These are phyloP conservation scores for Phrynosoma platyrhinos DNA, from an alignment of 2,113 vertebrate genomes.

Conservation along the genomic window DNA sequence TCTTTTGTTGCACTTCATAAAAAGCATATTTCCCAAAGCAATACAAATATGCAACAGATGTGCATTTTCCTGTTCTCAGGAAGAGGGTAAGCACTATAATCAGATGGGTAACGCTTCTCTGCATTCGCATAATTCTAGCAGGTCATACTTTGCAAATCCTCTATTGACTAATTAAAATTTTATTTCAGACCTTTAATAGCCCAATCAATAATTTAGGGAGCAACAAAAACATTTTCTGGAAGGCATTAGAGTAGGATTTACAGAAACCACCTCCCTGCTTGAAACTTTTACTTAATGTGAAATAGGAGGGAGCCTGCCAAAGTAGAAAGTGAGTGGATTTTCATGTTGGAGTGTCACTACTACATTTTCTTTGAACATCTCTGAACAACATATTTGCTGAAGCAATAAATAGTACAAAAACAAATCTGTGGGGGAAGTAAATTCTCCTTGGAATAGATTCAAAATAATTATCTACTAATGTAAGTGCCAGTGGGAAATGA, in stretches of 20 bases:
- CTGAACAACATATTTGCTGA: conserved; percentile 57
- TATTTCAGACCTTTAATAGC: conserved; percentile 75
- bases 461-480: conserved; percentile 66
- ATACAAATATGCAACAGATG: conserved; percentile 6
- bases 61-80: conserved; percentile 19
- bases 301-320: not conserved
- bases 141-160: conserved; percentile 71
- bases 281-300: conserved; percentile 57
- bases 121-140: conserved; percentile 56
- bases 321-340: conserved; percentile 12
- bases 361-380: conserved; percentile 49
- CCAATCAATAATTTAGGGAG: conserved; percentile 80
- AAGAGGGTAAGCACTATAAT: conserved; percentile 43
- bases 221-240: conserved; percentile 81
- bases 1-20: conserved; percentile 7
- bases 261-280: conserved; percentile 54
- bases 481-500: conserved; percentile 32
- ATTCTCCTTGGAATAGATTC: conserved; percentile 65
- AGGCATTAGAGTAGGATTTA: conserved; percentile 75
- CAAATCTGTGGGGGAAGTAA: conserved; percentile 63
- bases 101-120: conserved; percentile 51
- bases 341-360: conserved; percentile 26
- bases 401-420: conserved; percentile 64
- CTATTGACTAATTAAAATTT: conserved; percentile 76
- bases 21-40: conserved; percentile 21